Base-by-base conservation (phyloP, 2,797 vertebrate species). In the Acipenser transmontanus region DNA sequence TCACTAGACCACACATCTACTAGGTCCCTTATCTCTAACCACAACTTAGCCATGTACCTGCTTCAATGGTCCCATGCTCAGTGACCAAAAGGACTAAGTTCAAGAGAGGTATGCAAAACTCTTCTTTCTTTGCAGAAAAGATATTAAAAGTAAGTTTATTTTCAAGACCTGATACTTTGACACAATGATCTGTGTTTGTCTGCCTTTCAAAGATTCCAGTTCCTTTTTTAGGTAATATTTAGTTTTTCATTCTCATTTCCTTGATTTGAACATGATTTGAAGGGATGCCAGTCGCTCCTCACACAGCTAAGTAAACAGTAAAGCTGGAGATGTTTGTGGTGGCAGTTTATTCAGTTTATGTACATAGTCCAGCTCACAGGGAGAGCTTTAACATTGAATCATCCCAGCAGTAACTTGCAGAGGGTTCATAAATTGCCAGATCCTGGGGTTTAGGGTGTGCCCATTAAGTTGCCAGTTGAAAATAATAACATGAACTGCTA, bases 171-270 rank as follows among this genome's bases (percentile, higher is more conserved):
- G 61, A 80, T 72, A 64, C 63, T 74, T 73, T 63, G 64, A 70
- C 70, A 64, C 70, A 70, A 76, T 77, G 75, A 70, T 74, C 70
- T 62, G 77, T 80, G 76, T 81, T 83, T 84, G 81, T 84, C 85
- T 84, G 67, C 72, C 79, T 82, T 79, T 69, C 2, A 59, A 67
- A 64, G 66, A 73, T 73, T 82, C 73, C 72, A 79, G 66, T 80
- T 78, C 78, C 82, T 71, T 68, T 71, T 78, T 54, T 54, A 6
- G 4, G 8, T 8, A 54, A 54, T n/a, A 54, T 54, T 34, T 34
- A 34, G 48, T 59, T 73, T 73, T 75, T 76, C 63, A 75, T 74
- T 85, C 76, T 84, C 72, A 86, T 89, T 86, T 88, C 83, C 85
- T 85, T 17, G 68, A 75, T 70, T 67, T 71, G 76, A 82, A 81